These are phyloP conservation scores for Oenanthe melanoleuca DNA, from an alignment of 2,113 vertebrate species.

Conservation along the genomic window DNA sequence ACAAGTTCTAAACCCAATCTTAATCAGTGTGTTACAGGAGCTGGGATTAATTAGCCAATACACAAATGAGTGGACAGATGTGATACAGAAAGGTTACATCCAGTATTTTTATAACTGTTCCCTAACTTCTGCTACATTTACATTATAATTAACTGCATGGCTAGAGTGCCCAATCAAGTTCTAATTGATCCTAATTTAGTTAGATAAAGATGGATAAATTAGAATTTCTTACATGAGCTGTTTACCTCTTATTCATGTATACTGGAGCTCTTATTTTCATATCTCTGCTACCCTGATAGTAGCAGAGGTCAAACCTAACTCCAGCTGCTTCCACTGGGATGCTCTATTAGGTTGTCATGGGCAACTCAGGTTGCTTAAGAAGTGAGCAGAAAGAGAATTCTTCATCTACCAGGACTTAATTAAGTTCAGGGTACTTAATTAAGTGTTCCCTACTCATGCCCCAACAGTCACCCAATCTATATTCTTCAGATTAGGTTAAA, in stretches of 20 bases:
- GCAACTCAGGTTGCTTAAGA: not conserved
- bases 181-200: not conserved
- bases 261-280: not conserved
- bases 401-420: not conserved
- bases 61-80: not conserved
- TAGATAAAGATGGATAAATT: not conserved
- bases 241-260: not conserved
- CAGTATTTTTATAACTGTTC: not conserved
- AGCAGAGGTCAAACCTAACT: not conserved
- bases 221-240: not conserved
- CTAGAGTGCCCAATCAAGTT: not conserved
- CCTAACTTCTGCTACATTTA: not conserved
- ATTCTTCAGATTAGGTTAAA: not conserved
- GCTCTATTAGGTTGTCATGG: not conserved
- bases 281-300: not conserved
- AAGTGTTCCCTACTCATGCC: not conserved
- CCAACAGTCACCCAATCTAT: not conserved
- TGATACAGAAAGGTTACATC: not conserved
- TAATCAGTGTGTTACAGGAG: not conserved
- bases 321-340: not conserved
- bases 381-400: not conserved
- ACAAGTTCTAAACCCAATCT: not conserved
- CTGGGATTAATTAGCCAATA: not conserved
- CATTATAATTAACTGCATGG: not conserved
- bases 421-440: not conserved